Evolutionary conservation across 2,797 vertebrate species (phyloP).

Genomic region (Malacoctenus gilli): DNA sequence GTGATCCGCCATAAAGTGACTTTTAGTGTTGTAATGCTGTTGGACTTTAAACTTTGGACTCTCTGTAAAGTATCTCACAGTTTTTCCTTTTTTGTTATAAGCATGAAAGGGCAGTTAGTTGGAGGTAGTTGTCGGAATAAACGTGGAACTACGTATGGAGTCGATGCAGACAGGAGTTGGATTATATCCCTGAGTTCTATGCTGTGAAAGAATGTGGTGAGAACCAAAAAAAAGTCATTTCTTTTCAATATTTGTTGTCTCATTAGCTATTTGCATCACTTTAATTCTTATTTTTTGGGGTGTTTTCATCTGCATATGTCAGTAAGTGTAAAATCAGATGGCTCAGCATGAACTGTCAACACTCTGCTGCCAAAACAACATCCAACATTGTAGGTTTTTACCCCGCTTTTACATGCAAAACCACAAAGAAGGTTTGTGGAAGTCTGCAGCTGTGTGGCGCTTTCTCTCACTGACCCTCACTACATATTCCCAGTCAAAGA

Average conservation of each 20-base stretch:
- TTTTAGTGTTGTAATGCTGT: constrained; percentile 52
- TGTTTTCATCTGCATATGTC: neutral
- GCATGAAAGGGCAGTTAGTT: too few relatives aligned
- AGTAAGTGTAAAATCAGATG: neutral
- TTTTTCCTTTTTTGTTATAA: neutral
- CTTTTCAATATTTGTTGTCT: neutral
- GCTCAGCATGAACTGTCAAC: constrained; percentile 1
- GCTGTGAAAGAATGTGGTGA: too few relatives aligned
- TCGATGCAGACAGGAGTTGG: neutral
- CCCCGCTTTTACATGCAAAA: constrained; percentile 1
- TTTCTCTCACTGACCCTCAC: constrained; percentile 25
- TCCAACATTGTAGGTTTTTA: constrained; percentile 10
- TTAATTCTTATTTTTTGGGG: neutral
- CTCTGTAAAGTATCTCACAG: constrained; percentile 1
- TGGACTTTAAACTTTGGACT: constrained; percentile 52
- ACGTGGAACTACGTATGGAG: too few relatives aligned
- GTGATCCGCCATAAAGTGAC: constrained; percentile 26
- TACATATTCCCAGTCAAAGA: constrained; percentile 24
- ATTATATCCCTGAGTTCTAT: neutral
- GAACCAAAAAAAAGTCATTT: too few relatives aligned
- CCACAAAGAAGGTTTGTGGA: constrained; percentile 1
- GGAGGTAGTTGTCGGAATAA: too few relatives aligned
- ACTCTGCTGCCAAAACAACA: neutral
- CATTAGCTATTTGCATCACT: too few relatives aligned
- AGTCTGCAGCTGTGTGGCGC: too few relatives aligned